Base-by-base conservation (phyloP, 2,888 invertebrate genomes). In the Apomyelois bistriatella region DNA sequence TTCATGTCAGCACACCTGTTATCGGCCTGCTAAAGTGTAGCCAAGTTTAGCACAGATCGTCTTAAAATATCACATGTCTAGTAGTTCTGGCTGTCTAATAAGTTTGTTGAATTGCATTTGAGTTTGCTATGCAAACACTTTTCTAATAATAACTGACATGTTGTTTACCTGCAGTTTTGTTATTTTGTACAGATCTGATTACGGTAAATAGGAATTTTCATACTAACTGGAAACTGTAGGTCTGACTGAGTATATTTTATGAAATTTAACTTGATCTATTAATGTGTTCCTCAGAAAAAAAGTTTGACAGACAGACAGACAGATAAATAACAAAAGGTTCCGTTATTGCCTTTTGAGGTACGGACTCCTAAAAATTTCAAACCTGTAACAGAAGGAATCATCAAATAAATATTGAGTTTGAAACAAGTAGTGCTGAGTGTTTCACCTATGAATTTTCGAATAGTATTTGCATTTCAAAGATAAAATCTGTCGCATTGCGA, bases 391-490 rank as follows among this genome's bases (percentile, higher is more conserved):
- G n/a, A 17, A 41, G 10, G 7, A 10, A 30, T 8, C 30, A 43
- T 30, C 28, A 30, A n/a, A 43, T n/a, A 8, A 43, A 43, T 43
- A 43, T 43, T 30, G 43, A 28, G 30, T 43, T 43, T 43, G 30
- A 43, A 43, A 30, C 43, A 30, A 43, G 43, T 48, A 48, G 37
- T 28, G n/a, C n/a, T 15, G 13, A 49, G 48, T 36, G 15, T 78
- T 76, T 76, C 65, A 75, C 76, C 69, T 69, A 73, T 74, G 70
- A 74, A 76, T 76, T 69, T 72, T 65, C 68, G 66, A 72, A 66
- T 55, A 53, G 60, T 65, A 82, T 82, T 82, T 82, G 67, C 81
- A 82, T 81, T 57, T 79, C 82, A 82, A 82, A 82, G 77, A 69
- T 67, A 57, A 70, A 76, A 76, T 76, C 71, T 75, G 76, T 74